phyloP scores from a whole-genome alignment of 2,113 vertebrate genomes.

The Syngnathus typhle region DNA sequence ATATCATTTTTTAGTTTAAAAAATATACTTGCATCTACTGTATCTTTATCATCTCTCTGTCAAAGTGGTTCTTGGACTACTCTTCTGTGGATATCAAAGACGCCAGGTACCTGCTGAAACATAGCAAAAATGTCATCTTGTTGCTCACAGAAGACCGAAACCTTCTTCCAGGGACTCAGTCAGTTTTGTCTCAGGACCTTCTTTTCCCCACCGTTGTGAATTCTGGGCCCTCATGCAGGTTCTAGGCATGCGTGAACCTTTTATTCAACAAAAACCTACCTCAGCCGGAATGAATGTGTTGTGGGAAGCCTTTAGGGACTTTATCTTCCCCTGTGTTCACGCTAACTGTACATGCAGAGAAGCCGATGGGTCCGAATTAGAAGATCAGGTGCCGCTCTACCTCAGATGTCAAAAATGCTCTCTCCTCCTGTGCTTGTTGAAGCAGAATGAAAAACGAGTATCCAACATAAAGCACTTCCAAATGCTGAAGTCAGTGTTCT shows the following conservation, averaged over 20 bases:
- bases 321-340: constrained; percentile 73
- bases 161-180: constrained; percentile 68
- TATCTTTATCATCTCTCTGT: constrained; percentile 53
- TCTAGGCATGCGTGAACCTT: constrained; percentile 73
- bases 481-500: constrained; percentile 92
- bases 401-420: constrained; percentile 80
- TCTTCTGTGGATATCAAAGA: constrained; percentile 55
- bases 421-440: constrained; percentile 59
- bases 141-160: constrained; percentile 58
- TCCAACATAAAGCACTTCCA: constrained; percentile 87
- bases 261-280: constrained; percentile 87
- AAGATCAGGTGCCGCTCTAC: constrained; percentile 80
- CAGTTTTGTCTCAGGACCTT: constrained; percentile 83
- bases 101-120: constrained; percentile 59
- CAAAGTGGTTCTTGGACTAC: constrained; percentile 51
- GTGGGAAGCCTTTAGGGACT: constrained; percentile 74
- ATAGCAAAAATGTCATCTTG: constrained; percentile 66
- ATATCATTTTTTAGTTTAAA: constrained; percentile 52
- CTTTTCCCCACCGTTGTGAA: constrained; percentile 16
- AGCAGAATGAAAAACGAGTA: constrained; percentile 53
- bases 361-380: constrained; percentile 67
- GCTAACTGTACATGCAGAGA: constrained; percentile 60
- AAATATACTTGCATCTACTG: constrained; percentile 37
- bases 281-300: constrained; percentile 99
- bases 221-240: constrained; percentile 71